phyloP scores from a whole-genome alignment of 35 echinoderm and acorn worm species.

The Anneissia japonica region DNA sequence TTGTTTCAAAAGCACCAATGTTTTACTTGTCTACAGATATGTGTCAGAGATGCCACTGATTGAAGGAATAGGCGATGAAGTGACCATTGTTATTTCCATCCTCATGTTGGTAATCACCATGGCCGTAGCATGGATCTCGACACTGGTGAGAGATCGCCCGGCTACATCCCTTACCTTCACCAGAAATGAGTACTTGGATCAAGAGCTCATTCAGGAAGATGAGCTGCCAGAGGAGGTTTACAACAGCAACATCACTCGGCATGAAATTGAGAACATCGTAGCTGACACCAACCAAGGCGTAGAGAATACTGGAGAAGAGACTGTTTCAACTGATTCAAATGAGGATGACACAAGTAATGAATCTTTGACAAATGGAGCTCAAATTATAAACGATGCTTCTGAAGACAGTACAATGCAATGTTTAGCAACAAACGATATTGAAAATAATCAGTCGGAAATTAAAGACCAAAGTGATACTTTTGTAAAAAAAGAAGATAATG shows the following conservation, averaged over 20 bases:
- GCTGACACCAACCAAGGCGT: neutral
- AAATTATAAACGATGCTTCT: neutral
- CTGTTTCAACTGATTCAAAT: neutral
- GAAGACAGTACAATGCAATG: neutral
- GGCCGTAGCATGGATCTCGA: conserved; percentile 81
- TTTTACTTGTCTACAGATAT: too few relatives aligned
- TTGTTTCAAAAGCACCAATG: too few relatives aligned
- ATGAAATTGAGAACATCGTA: neutral
- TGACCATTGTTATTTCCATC: conserved; percentile 54
- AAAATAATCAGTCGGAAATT: neutral
- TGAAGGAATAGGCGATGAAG: conserved; percentile 94
- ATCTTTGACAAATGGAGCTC: conserved; percentile 13
- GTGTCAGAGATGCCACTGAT: conserved; percentile 69
- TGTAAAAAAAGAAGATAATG: neutral
- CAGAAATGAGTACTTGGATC: neutral
- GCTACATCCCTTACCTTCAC: neutral
- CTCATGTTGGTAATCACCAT: conserved; percentile 56
- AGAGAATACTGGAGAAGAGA: neutral
- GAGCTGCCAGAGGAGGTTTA: neutral
- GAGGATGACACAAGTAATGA: neutral
- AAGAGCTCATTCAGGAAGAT: neutral
- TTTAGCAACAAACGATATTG: neutral
- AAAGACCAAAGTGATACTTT: neutral
- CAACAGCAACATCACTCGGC: neutral
- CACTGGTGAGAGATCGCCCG: conserved; percentile 50